These are phyloP conservation scores for Girardinichthys multiradiatus DNA, from an alignment of 2,113 vertebrate species.

Conservation along the genomic window DNA sequence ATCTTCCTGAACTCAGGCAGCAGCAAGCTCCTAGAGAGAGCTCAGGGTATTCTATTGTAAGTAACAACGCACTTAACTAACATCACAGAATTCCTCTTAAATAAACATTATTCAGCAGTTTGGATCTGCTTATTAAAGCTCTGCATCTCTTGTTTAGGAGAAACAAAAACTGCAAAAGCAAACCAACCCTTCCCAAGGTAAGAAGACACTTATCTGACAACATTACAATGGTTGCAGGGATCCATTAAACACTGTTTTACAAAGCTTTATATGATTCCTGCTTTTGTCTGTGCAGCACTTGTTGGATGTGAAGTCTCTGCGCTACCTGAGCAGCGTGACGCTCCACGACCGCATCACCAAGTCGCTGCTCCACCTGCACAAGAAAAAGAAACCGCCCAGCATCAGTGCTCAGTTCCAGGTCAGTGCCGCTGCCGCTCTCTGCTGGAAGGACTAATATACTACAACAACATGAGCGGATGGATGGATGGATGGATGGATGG, in stretches of 20 bases:
- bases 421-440: constrained; percentile 53
- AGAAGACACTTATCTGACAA: constrained; percentile 60
- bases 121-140: neutral
- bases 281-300: constrained; percentile 81
- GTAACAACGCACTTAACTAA: constrained; percentile 30
- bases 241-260: neutral
- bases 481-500: neutral
- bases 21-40: constrained; percentile 96
- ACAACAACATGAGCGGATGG: constrained; percentile 21
- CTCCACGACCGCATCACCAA: constrained; percentile 97
- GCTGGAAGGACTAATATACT: constrained; percentile 10
- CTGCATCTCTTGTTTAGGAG: constrained; percentile 79
- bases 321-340: constrained; percentile 91
- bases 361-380: constrained; percentile 94
- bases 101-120: neutral
- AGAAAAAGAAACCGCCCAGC: constrained; percentile 97
- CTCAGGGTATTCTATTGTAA: constrained; percentile 96
- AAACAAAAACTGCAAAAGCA: constrained; percentile 91
- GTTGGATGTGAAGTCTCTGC: constrained; percentile 93
- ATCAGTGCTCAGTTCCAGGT: constrained; percentile 99
- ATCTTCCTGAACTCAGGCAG: constrained; percentile 89
- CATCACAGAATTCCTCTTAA: neutral
- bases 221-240: neutral
- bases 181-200: constrained; percentile 93
- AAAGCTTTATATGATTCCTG: neutral